Conservation (phyloP, 2,888 invertebrate species). For the Marronus borbonicus region DNA sequence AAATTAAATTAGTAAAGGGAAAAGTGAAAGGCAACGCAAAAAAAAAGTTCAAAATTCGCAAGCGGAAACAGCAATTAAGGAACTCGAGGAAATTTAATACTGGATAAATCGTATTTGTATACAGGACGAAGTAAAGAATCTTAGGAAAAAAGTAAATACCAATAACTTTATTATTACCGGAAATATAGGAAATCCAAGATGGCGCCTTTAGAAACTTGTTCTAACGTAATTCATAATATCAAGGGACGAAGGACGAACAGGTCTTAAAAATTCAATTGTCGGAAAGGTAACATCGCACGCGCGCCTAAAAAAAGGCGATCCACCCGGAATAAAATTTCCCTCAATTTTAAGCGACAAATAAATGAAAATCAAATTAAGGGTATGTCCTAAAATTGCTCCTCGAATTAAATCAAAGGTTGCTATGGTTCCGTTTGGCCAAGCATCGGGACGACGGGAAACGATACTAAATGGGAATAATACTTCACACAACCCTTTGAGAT, state of each 20-base stretch:
- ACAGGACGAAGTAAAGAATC: background rate
- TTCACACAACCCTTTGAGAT: constrained; percentile 43
- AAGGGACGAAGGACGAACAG: background rate
- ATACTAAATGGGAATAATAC: constrained; percentile 47
- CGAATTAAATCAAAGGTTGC: constrained; percentile 52
- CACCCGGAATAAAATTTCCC: constrained; percentile 16
- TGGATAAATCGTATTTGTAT: constrained; percentile 8
- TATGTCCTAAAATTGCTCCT: constrained; percentile 45
- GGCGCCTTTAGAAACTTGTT: background rate
- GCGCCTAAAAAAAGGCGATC: background rate
- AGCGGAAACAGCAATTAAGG: constrained; percentile 39
- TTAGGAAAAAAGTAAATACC: too few species aligned
- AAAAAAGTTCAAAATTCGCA: constrained; percentile 40
- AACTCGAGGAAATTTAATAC: constrained; percentile 41
- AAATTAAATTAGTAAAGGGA: constrained; percentile 46
- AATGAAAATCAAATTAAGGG: constrained; percentile 49
- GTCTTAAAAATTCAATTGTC: constrained; percentile 4
- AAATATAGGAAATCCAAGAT: too few species aligned
- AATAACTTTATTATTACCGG: too few species aligned
- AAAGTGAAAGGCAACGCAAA: constrained; percentile 6
- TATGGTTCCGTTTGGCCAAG: constrained; percentile 46
- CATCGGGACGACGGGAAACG: constrained; percentile 30
- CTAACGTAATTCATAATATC: too few species aligned
- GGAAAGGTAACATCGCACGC: background rate
- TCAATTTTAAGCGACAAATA: constrained; percentile 42